Evolutionary conservation across 2,888 invertebrate species (phyloP).

Genomic region (Punctoribates punctum): DNA sequence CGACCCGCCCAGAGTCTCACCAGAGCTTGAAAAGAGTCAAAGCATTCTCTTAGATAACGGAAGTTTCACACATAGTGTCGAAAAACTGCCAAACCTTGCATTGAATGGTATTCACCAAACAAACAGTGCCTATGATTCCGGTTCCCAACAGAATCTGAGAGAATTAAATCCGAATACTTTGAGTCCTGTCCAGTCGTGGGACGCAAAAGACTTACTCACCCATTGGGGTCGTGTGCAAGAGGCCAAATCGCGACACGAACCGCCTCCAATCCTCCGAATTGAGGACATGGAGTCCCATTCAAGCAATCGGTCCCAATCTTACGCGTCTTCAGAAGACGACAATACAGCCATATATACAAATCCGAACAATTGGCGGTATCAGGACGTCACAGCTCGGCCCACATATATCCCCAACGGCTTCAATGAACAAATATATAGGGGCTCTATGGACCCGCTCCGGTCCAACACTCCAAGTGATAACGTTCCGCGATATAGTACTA

Average conservation of each 20-base stretch:
- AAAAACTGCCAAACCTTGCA: constrained; percentile 7
- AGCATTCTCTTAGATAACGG: constrained; percentile 24
- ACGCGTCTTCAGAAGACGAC: constrained; percentile 26
- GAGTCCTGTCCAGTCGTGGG: constrained; percentile 47
- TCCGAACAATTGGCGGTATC: constrained; percentile 7
- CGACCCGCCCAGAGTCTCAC: neutral
- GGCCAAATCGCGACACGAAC: constrained; percentile 45
- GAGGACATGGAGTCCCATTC: constrained; percentile 27
- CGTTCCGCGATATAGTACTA: constrained; percentile 24
- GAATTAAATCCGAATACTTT: constrained; percentile 52
- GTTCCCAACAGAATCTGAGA: constrained; percentile 46
- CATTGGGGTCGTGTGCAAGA: constrained; percentile 46
- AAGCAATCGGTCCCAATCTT: constrained; percentile 13
- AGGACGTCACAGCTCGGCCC: neutral
- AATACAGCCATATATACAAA: constrained; percentile 14
- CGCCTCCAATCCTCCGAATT: constrained; percentile 42
- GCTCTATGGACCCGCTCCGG: neutral
- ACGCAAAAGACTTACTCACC: constrained; percentile 44
- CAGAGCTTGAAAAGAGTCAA: neutral
- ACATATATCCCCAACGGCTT: neutral
- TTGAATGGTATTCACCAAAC: neutral
- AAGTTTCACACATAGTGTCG: constrained; percentile 31
- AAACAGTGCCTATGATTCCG: neutral
- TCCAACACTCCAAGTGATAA: constrained; percentile 16
- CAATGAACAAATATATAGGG: neutral